Base-by-base conservation (phyloP, 2,888 invertebrate genomes). In the Drosophila anomelani region DNA sequence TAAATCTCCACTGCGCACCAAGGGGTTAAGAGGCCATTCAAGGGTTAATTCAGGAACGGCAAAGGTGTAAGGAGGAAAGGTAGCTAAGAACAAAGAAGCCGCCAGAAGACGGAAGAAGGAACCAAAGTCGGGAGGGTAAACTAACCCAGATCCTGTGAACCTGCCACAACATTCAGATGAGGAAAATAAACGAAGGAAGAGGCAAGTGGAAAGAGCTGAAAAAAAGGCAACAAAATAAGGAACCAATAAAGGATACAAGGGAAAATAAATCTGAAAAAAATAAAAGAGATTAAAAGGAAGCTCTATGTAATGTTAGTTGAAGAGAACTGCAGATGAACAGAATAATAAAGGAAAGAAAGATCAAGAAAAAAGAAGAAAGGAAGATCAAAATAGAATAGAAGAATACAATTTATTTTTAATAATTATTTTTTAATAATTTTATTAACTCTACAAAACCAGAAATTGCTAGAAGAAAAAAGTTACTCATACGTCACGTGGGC, bases 61-160 rank as follows among this genome's bases (percentile, higher is more conserved):
- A 49, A 39, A 7, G 44, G 29, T 3, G 32, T 23, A 20, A 13
- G 17, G 17, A n/a, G 32, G 12, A 34, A 3, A 3, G 15, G 20
- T 20, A 9, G 34, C 20, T 6, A 23, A 53, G 51, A 36, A 39
- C 46, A 74, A 63, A 60, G 63, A 55, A 67, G 34, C 39, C 55
- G 39, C 26, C 49, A 49, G 76, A 77, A 81, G 61, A 56, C 54
- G 61, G 70, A 71, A 61, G 72, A 63, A 72, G 41, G 44, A 32
- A 57, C 69, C 60, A 59, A 63, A 69, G 68, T 71, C 53, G 64
- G 56, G 15, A 63, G 61, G 62, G 79, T 68, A 76, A 85, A 74
- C 66, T 80, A 85, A 75, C 85, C 85, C 85, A 85, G 80, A 82
- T 85, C 79, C 75, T 55, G 38, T 55, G 38, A 56, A 41, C 51